phyloP scores from a whole-genome alignment of 1,140 invertebrate species.

The Listronotus bonariensis region DNA sequence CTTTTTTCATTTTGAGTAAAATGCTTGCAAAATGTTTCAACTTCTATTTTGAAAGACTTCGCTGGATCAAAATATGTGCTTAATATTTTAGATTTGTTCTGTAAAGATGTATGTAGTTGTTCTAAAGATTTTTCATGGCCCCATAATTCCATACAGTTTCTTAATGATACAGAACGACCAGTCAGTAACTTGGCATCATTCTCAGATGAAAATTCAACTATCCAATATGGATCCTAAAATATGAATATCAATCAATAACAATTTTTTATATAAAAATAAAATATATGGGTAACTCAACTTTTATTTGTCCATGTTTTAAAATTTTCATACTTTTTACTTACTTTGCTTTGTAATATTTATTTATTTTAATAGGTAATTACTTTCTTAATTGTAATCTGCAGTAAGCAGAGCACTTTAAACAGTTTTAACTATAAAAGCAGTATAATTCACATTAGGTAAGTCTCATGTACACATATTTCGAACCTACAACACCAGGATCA shows the following conservation, averaged over 20 bases:
- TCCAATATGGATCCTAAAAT: conserved; percentile 73
- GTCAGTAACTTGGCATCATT: conserved; percentile 67
- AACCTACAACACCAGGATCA: no score
- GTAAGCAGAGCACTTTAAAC: no score
- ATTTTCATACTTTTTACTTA: no score
- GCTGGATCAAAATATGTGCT: conserved; percentile 61
- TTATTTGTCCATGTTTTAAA: no score
- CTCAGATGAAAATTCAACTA: conserved; percentile 72
- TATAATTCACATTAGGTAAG: no score
- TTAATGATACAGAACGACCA: conserved; percentile 75
- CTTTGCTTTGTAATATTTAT: no score
- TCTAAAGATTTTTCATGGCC: conserved; percentile 62
- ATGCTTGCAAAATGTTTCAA: conserved; percentile 88
- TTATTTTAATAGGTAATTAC: no score
- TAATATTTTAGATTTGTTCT: conserved; percentile 61
- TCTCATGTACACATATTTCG: no score
- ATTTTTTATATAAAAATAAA: background rate
- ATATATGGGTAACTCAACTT: background rate
- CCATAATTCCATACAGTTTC: conserved; percentile 81
- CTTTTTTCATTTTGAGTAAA: conserved; percentile 77
- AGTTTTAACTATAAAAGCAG: no score
- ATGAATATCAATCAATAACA: background rate
- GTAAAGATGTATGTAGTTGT: conserved; percentile 62
- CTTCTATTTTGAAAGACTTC: conserved; percentile 78
- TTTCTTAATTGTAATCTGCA: no score